phyloP scores from a whole-genome alignment of 2,888 invertebrate species.

The Drosophila multiciliata region DNA sequence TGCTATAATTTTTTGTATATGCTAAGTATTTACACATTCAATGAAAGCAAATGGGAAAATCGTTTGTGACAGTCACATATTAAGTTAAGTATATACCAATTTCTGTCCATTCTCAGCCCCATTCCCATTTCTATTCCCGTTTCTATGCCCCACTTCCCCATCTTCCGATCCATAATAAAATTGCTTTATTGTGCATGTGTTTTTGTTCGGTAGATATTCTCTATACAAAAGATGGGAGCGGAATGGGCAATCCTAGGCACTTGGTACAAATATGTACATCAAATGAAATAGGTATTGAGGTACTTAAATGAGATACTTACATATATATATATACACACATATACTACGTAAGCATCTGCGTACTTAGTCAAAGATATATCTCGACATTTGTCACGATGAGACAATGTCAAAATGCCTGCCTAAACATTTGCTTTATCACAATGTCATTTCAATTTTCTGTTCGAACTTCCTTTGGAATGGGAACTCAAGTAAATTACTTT shows the following conservation, averaged over 20 bases:
- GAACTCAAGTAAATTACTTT: conserved; percentile 57
- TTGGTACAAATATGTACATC: conserved; percentile 1
- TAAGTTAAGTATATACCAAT: conserved; percentile 42
- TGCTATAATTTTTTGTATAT: conserved; percentile 36
- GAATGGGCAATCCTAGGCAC: conserved; percentile 15
- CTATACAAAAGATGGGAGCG: background rate
- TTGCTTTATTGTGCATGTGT: conserved; percentile 48
- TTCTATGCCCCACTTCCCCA: background rate
- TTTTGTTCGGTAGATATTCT: conserved; percentile 46
- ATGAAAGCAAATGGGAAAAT: conserved; percentile 65
- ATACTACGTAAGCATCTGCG: background rate
- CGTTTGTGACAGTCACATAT: conserved; percentile 53
- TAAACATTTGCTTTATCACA: conserved; percentile 27
- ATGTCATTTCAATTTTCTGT: conserved; percentile 57
- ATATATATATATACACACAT: background rate
- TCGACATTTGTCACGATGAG: conserved; percentile 38
- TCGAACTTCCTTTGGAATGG: conserved; percentile 18
- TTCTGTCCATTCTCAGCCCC: background rate
- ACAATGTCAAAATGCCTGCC: conserved; percentile 50
- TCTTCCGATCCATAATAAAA: conserved; percentile 24
- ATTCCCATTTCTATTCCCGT: background rate
- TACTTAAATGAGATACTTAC: conserved; percentile 5
- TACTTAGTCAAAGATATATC: conserved; percentile 41
- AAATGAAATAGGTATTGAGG: conserved; percentile 25
- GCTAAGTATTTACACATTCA: conserved; percentile 58